A percentile compares a stretch with the other conserved stretches of the same genome.
Evolutionary conservation across 2,113 vertebrate species (phyloP).

Genomic region (Protobothrops mucrosquamatus): DNA sequence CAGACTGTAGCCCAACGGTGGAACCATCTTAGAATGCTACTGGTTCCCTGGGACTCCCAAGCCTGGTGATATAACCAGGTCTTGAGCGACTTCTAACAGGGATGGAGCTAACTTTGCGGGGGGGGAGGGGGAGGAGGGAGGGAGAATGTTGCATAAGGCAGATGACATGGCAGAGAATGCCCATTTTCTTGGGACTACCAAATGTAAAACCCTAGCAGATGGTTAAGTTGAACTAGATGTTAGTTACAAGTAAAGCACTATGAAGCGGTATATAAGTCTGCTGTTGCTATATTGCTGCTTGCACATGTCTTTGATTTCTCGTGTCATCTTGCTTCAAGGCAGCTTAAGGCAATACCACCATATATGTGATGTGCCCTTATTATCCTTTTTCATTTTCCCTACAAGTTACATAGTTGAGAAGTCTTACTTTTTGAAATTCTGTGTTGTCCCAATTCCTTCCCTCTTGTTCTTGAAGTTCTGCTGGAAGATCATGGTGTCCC

Average conservation of each 20-base stretch:
- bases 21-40: not conserved
- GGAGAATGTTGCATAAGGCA: not conserved
- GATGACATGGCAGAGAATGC: not conserved
- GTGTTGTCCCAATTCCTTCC: slow-evolving; percentile 27
- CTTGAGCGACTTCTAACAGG: not conserved
- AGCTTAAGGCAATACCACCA: too few relatives aligned
- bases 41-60: not conserved
- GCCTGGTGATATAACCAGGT: not conserved
- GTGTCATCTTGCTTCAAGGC: too few relatives aligned
- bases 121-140: rapidly evolving
- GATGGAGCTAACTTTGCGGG: not conserved
- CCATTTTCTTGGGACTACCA: not conserved
- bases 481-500: slow-evolving; percentile 66
- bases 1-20: not conserved
- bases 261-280: too few relatives aligned
- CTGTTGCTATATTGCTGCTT: not conserved
- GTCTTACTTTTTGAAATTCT: slow-evolving; percentile 43
- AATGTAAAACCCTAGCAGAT: not conserved
- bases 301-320: too few relatives aligned
- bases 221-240: not conserved
- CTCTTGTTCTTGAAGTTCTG: slow-evolving; percentile 58
- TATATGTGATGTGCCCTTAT: too few relatives aligned
- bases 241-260: too few relatives aligned
- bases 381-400: too few relatives aligned
- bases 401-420: rapidly evolving